Conservation (phyloP, 2,113 vertebrate genomes). For the Trichomycterus rosablanca region DNA sequence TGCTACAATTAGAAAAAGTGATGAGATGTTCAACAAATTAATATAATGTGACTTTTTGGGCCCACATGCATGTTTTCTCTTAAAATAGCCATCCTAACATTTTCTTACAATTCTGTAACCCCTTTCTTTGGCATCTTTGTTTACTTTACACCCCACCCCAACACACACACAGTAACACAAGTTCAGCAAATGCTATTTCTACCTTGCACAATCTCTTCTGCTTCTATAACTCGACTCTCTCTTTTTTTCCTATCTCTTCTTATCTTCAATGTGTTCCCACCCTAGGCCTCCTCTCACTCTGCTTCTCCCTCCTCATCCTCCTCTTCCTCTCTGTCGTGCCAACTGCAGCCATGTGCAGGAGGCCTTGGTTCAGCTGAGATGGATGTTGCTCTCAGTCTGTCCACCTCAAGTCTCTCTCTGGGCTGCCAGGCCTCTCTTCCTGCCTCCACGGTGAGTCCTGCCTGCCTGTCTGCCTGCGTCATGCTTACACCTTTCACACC, state of each 20-base stretch:
- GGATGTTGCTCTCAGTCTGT: conserved; percentile 74
- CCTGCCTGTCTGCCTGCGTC: neutral
- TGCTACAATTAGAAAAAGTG: too few species aligned
- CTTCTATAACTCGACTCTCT: neutral
- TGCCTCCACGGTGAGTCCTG: conserved; percentile 78
- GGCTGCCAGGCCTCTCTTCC: conserved; percentile 78
- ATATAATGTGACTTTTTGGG: too few species aligned
- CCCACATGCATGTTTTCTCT: too few species aligned
- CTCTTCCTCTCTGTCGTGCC: conserved; percentile 69
- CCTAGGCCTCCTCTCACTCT: conserved; percentile 72
- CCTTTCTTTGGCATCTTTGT: conserved; percentile 66
- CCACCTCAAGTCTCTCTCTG: conserved; percentile 87
- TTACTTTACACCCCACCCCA: conserved; percentile 1
- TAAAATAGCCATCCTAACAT: too few species aligned
- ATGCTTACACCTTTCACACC: neutral
- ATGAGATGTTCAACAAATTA: too few species aligned
- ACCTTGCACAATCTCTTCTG: too few species aligned
- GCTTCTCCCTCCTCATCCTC: conserved; percentile 81
- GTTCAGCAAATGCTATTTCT: too few species aligned
- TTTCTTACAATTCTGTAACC: too few species aligned
- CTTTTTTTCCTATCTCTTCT: neutral
- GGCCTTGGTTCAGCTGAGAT: conserved; percentile 72
- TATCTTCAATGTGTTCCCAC: conserved; percentile 54
- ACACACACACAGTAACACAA: too few species aligned
- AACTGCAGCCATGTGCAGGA: conserved; percentile 71